These are phyloP conservation scores for Paratilapia polleni DNA, from an alignment of 2,113 vertebrate species.

Conservation along the genomic window DNA sequence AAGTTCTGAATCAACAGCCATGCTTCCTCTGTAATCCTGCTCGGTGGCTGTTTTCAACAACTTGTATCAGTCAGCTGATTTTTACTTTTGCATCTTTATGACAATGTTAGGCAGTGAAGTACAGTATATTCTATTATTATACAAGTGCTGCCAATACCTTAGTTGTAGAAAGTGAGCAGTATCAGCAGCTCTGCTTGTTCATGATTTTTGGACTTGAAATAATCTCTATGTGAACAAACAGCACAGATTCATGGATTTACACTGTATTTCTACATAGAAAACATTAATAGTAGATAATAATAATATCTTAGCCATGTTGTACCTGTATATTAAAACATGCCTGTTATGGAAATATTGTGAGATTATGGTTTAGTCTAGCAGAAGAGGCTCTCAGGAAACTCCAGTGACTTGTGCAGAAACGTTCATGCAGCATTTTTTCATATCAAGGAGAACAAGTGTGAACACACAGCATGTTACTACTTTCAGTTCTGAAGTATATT, in stretches of 20 bases:
- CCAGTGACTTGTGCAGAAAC: neutral
- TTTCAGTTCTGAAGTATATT: neutral
- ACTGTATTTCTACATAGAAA: neutral
- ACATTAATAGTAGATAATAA: neutral
- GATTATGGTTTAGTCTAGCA: neutral
- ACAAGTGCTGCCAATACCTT: constrained; percentile 42
- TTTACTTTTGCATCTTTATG: constrained; percentile 20
- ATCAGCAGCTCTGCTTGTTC: neutral
- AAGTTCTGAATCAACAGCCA: constrained; percentile 21
- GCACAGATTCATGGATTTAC: neutral
- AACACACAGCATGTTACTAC: neutral
- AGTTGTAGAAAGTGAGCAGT: neutral
- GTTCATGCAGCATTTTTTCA: neutral
- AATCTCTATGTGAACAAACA: constrained; percentile 18
- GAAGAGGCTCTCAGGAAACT: neutral
- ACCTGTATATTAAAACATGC: constrained; percentile 40
- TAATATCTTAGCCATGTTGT: constrained; percentile 36
- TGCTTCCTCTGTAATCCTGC: constrained; percentile 10
- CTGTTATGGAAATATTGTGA: neutral
- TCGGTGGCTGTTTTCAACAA: constrained; percentile 27
- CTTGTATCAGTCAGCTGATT: neutral
- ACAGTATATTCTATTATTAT: constrained; percentile 7
- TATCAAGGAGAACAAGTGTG: neutral
- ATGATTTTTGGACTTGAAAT: neutral
- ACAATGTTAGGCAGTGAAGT: constrained; percentile 3